Evolutionary conservation across 1,140 invertebrate species (phyloP).

Genomic region (Rhizoglyphus robini): DNA sequence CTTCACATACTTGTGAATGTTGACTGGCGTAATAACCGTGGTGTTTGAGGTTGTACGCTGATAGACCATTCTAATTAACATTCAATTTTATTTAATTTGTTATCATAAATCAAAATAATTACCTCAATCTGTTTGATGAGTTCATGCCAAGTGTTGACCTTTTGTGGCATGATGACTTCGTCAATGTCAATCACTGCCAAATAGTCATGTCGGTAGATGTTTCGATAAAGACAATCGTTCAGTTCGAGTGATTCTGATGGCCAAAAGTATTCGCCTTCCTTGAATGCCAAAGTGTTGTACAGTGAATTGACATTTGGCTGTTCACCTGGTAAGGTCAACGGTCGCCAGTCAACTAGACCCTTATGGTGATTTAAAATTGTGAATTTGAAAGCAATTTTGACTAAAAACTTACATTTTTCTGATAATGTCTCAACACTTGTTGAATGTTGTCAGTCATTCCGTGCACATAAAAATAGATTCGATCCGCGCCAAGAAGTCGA

Average conservation of each 20-base stretch:
- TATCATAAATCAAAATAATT: no score
- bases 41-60: not conserved
- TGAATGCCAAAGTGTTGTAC: not conserved
- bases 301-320: not conserved
- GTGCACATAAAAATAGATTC: conserved; percentile 15
- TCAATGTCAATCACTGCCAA: conserved; percentile 74
- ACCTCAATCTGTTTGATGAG: conserved; percentile 9
- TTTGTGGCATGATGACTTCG: conserved; percentile 63
- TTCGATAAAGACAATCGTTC: conserved; percentile 79
- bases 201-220: conserved; percentile 62
- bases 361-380: not conserved
- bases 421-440: conserved; percentile 7
- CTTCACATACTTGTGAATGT: conserved; percentile 13
- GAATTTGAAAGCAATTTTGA: not conserved
- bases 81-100: no score
- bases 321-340: conserved; percentile 3
- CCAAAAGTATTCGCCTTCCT: not conserved
- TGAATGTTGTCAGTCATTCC: not conserved
- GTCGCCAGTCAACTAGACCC: conserved; percentile 5
- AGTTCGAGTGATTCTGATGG: conserved; percentile 41
- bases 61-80: not conserved
- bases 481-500: not conserved
- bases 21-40: not conserved
- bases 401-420: not conserved
- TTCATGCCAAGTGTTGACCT: not conserved